Base-by-base conservation (phyloP, 2,113 vertebrate species). In the Phrynocephalus versicolor region DNA sequence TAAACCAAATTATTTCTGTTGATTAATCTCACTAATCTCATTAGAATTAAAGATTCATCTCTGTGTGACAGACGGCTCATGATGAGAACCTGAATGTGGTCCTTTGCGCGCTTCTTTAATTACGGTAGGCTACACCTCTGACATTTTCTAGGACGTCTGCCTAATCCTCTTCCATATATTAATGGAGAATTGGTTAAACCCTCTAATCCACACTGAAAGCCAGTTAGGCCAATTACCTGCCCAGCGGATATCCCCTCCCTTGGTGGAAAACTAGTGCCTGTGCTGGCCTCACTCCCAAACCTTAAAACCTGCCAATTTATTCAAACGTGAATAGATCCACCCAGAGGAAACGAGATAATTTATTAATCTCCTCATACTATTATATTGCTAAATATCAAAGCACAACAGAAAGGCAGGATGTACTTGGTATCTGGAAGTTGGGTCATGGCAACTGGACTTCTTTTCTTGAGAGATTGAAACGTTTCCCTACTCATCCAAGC, bases 161-260 rank as follows among this genome's bases (percentile, higher is more conserved):
- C 58, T 41, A 79, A 85, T 35, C 74, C 9, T 75, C 21, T 27
- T 64, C 58, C 86, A 71, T 87, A 79, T 74, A 89, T 83, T 85
- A 90, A 88, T 82, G 82, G 72, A 39, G 81, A 69, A 39, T 84
- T 73, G 75, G 57, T 74, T 87, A 87, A 84, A 37, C 70, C 16
- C 25, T 82, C 86, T 85, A 85, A 84, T 88, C 77, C 79, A 75
- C 79, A 81, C 33, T 60, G n/a, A 75, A 83, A n/a, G 33, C 51
- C 37, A 84, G 78, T 70, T 80, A 88, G 85, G 78, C 55, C 60
- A 89, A 84, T 89, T 92, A 89, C 72, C 67, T 74, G 58, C 33
- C 84, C 35, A 10, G 74, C n/a, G 10, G 45, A 77, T 88, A 91
- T 90, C 25, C 85, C 33, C 69, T 72, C 0, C 33, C 58, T 75